Evolutionary conservation across 2,888 invertebrate species (phyloP).

Genomic region (Colostygia pectinataria): DNA sequence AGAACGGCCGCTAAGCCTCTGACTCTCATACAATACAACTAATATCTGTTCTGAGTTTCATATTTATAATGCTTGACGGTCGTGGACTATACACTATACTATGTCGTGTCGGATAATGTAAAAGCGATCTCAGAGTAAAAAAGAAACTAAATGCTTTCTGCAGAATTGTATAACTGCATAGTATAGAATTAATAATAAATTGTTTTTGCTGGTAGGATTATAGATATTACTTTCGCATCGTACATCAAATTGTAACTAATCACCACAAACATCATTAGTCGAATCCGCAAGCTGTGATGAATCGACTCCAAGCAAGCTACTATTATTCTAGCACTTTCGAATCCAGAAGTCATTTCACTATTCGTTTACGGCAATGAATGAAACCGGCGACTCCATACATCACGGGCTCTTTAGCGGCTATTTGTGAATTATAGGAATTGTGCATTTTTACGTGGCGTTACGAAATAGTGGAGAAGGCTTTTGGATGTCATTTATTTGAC

Average conservation of each 20-base stretch:
- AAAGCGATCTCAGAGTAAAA: no score
- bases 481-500: no score
- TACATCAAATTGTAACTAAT: background rate
- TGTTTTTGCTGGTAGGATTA: no score
- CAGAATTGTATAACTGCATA: no score
- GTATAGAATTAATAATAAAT: no score
- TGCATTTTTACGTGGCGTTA: constrained; percentile 21
- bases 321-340: constrained; percentile 47
- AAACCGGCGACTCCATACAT: constrained; percentile 53
- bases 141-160: no score
- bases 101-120: no score
- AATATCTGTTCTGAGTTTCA: no score
- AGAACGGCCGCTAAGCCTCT: no score
- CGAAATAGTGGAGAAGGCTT: constrained; percentile 7
- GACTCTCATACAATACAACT: no score
- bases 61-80: no score
- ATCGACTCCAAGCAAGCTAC: constrained; percentile 23
- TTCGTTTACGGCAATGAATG: constrained; percentile 57
- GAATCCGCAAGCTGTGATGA: constrained; percentile 29
- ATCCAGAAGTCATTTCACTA: constrained; percentile 52
- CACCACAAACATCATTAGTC: constrained; percentile 10
- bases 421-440: constrained; percentile 46
- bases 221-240: constrained; percentile 9
- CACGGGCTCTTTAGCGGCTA: constrained; percentile 44
- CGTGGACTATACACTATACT: no score